Conservation (phyloP, 2,113 vertebrate genomes). For the Vanacampus margaritifer region DNA sequence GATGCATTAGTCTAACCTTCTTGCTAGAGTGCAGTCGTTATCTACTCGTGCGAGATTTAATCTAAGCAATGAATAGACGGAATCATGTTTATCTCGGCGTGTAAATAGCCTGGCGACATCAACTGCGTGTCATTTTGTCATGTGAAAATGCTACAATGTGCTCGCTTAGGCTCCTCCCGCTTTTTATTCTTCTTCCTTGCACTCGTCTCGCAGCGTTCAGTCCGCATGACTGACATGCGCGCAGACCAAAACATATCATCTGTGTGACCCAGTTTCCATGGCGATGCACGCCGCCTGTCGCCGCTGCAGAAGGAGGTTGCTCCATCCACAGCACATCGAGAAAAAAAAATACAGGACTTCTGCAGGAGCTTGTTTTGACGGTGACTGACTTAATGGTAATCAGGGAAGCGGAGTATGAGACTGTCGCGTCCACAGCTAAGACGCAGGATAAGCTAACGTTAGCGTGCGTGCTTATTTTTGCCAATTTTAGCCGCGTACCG, state of each 20-base stretch:
- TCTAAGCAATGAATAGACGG: neutral
- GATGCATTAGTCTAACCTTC: neutral
- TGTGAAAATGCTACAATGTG: neutral
- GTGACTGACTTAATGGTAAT: slow-evolving; percentile 19
- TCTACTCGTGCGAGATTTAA: neutral
- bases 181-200: slow-evolving; percentile 18
- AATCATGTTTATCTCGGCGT: neutral
- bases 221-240: slow-evolving; percentile 59
- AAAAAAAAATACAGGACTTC: neutral
- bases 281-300: slow-evolving; percentile 52
- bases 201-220: slow-evolving; percentile 36
- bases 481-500: neutral
- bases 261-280: slow-evolving; percentile 70
- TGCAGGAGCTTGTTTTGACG: slow-evolving; percentile 7
- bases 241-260: slow-evolving; percentile 61
- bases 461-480: neutral
- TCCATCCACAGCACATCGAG: slow-evolving; percentile 36
- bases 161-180: slow-evolving; percentile 28
- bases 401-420: neutral
- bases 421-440: neutral
- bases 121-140: neutral
- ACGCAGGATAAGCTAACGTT: neutral
- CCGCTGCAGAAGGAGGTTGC: slow-evolving; percentile 57
- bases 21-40: neutral
- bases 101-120: neutral